Base-by-base conservation (phyloP, 2,113 vertebrate species). In the Connochaetes taurinus region DNA sequence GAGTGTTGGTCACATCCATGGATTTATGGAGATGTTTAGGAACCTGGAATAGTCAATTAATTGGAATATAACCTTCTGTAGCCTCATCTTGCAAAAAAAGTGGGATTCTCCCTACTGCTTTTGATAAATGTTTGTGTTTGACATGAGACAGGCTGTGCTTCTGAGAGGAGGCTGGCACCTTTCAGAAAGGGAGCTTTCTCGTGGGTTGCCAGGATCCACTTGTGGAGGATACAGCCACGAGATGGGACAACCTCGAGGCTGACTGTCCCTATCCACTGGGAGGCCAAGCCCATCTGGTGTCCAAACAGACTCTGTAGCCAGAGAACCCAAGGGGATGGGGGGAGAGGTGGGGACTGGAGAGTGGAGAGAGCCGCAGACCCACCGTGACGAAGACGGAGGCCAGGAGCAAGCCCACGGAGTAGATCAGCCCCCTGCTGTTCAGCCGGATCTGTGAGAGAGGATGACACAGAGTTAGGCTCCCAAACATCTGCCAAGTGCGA, bases 371-470 rank as follows among this genome's bases (percentile, higher is more conserved):
- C 36, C 36, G 45, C 97, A 96, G 92, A 99, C 99, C 98, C 99
- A 99, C 99, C 76, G 99, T 99, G 98, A 99, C 98, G 97, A 99
- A 99, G 96, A 99, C 99, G 1, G 99, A 99, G 6, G 99, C 99
- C 98, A 99, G 97, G 92, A 99, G 99, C 90, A 99, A 99, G 58
- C 99, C 99, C 78, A 99, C 99, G 0, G 99, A 99, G 98, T 99
- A 99, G 98, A 99, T 99, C 74, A 99, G 99, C 19, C 99, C 99
- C 99, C 99, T 99, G 98, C 99, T 99, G 98, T 99, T 99, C 76
- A 99, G 99, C 95, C 99, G 99, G 96, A 99, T 99, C 99, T 99
- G 94, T 94, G 98, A 96, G 96, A 96, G 98, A 98, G 91, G 62
- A 97, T 95, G n/a, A 96, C 55, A 97, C 15, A 71, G 60, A 17